Conservation (phyloP, 2,888 invertebrate genomes). For the Rhyacophila evoluta region DNA sequence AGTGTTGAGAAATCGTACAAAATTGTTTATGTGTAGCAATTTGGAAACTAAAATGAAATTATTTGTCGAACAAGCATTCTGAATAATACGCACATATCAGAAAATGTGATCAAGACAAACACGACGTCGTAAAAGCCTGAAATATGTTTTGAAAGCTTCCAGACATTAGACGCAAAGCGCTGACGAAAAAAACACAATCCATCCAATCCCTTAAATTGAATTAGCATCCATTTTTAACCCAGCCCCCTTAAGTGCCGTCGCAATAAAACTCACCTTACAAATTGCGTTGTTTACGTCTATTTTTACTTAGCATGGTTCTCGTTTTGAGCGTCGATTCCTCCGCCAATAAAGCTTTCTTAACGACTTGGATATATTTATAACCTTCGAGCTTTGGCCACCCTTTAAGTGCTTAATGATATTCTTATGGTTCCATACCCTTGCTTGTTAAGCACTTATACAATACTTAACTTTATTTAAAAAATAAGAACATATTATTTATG, state of each 20-base stretch:
- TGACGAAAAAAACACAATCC: constrained; percentile 19
- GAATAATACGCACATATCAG: constrained; percentile 3
- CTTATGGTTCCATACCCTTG: not conserved
- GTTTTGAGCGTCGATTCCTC: constrained; percentile 13
- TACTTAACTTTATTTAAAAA: not conserved
- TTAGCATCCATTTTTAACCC: constrained; percentile 23
- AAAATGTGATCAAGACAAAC: constrained; percentile 16
- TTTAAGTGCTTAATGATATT: constrained; percentile 13
- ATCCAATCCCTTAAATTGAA: constrained; percentile 3
- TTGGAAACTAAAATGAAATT: not conserved
- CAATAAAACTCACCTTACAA: constrained; percentile 30
- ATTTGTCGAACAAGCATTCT: constrained; percentile 22
- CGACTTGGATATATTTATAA: constrained; percentile 6
- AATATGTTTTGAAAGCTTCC: constrained; percentile 14
- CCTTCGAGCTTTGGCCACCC: not conserved
- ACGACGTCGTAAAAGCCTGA: constrained; percentile 13
- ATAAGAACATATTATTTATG: too few species aligned
- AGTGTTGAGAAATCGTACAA: not conserved
- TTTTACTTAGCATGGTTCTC: constrained; percentile 23
- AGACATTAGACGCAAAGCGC: constrained; percentile 14
- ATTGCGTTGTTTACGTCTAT: constrained; percentile 33
- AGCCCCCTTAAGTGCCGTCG: constrained; percentile 23
- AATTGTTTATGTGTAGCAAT: not conserved
- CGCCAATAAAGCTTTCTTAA: constrained; percentile 1
- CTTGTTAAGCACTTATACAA: not conserved